phyloP scores from a whole-genome alignment of 2,797 vertebrate genomes.

The Anguilla anguilla region DNA sequence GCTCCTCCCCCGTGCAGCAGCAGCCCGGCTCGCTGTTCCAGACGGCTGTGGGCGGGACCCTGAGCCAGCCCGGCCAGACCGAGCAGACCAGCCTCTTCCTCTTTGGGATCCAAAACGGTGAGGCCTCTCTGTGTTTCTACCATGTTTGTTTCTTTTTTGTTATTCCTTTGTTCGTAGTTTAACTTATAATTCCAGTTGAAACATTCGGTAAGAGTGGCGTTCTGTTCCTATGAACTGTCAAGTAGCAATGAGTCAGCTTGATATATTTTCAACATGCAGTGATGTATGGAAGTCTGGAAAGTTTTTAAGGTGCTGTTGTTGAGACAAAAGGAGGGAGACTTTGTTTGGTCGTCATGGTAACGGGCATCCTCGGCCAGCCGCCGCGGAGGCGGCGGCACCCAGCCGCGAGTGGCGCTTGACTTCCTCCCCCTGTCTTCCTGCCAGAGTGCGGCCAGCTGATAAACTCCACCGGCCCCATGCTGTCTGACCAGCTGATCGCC shows the following conservation, averaged over 20 bases:
- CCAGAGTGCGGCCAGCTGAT: constrained; percentile 89
- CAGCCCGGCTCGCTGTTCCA: constrained; percentile 83
- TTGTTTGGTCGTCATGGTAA: too few relatives aligned
- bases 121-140: constrained; percentile 50
- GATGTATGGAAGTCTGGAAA: too few relatives aligned
- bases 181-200: neutral
- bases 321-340: too few relatives aligned
- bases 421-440: neutral
- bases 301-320: too few relatives aligned
- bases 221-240: too few relatives aligned
- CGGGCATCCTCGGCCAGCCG: too few relatives aligned
- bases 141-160: neutral
- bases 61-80: constrained; percentile 84
- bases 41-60: constrained; percentile 76
- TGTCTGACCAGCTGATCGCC: constrained; percentile 91
- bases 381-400: too few relatives aligned
- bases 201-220: too few relatives aligned
- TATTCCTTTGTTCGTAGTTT: neutral
- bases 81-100: constrained; percentile 90
- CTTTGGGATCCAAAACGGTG: constrained; percentile 94
- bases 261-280: too few relatives aligned
- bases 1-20: constrained; percentile 83
- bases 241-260: too few relatives aligned
- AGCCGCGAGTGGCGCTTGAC: neutral
- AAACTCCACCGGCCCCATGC: constrained; percentile 74